These are phyloP conservation scores for Chelmon rostratus DNA, from an alignment of 2,797 vertebrate genomes.

Conservation along the genomic window DNA sequence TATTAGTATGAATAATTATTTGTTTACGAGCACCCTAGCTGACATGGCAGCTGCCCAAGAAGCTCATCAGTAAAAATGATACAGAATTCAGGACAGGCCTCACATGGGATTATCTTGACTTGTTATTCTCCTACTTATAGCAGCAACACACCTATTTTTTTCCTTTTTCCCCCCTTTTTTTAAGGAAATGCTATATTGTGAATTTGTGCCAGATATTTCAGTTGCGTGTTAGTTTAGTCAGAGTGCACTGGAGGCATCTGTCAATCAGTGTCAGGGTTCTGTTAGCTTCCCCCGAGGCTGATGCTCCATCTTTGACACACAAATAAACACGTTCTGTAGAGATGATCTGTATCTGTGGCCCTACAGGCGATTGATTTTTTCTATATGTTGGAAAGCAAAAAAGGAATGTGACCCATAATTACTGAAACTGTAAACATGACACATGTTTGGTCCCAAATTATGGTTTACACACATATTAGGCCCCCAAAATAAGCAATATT, in stretches of 20 bases:
- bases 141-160: constrained; percentile 72
- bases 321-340: constrained; percentile 40
- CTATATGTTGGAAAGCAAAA: constrained; percentile 7
- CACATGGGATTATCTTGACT: constrained; percentile 82
- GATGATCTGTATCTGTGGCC: constrained; percentile 26
- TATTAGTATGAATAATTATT: constrained; percentile 89
- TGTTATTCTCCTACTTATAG: constrained; percentile 79
- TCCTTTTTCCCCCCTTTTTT: constrained; percentile 36
- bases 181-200: constrained; percentile 40
- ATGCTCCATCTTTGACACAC: constrained; percentile 33
- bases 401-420: neutral
- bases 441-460: constrained; percentile 3
- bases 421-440: constrained; percentile 11
- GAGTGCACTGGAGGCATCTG: constrained; percentile 72
- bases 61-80: constrained; percentile 85
- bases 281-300: constrained; percentile 32
- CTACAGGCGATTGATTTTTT: constrained; percentile 26
- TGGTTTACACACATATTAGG: neutral
- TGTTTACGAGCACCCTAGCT: constrained; percentile 85
- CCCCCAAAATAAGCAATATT: neutral
- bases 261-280: constrained; percentile 69
- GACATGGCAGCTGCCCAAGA: constrained; percentile 85
- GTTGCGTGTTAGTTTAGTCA: constrained; percentile 62
- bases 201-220: constrained; percentile 64
- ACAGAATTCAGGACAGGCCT: constrained; percentile 84